These are phyloP conservation scores for Monoplex corrugatus DNA, from an alignment of 2,888 invertebrate species.

Conservation along the genomic window DNA sequence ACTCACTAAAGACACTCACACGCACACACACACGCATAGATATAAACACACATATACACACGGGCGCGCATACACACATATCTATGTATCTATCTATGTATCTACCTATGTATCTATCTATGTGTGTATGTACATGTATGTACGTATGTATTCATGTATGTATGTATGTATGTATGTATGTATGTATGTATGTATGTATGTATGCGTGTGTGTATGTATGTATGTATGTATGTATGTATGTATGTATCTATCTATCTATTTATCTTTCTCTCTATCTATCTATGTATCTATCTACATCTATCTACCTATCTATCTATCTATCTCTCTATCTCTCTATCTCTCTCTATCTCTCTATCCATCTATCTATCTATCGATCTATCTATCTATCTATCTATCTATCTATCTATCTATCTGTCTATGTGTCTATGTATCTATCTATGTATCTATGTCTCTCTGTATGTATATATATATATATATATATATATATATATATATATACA, in stretches of 20 bases:
- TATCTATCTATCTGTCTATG: no score
- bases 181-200: not conserved
- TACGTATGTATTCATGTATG: not conserved
- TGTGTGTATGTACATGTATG: not conserved
- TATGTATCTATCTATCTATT: not conserved
- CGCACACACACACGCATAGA: no score
- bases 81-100: no score
- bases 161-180: not conserved
- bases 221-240: not conserved
- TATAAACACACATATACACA: no score
- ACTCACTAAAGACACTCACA: no score
- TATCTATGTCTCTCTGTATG: no score
- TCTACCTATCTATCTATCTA: not conserved
- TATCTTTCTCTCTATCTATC: not conserved
- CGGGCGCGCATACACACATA: no score
- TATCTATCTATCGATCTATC: not conserved
- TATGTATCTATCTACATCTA: not conserved
- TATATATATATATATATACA: no score
- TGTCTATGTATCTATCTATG: no score
- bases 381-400: not conserved
- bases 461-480: no score
- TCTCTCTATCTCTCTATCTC: not conserved
- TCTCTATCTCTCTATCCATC: no score
- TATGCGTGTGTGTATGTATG: not conserved
- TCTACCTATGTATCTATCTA: not conserved